Evolutionary conservation across 2,888 invertebrate genomes (phyloP).

Genomic region (Melieria omissa): DNA sequence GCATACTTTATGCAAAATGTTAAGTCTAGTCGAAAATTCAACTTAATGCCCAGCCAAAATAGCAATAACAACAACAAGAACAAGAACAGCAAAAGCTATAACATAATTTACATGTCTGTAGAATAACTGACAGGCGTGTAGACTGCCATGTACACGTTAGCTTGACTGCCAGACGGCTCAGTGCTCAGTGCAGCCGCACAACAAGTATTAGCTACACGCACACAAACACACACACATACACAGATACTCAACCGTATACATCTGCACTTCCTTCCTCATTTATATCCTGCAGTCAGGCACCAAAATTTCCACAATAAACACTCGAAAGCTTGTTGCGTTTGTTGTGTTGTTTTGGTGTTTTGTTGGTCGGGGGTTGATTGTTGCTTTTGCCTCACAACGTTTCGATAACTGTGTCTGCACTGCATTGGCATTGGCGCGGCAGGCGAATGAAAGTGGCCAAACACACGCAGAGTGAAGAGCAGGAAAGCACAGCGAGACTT

Average conservation of each 20-base stretch:
- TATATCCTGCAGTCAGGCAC: neutral
- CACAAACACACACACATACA: neutral
- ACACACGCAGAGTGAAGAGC: no score
- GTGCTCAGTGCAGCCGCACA: neutral
- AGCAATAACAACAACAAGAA: neutral
- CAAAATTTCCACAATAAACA: no score
- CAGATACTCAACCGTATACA: neutral
- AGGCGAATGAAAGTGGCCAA: no score
- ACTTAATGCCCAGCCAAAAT: slow-evolving; percentile 31
- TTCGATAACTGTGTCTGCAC: no score
- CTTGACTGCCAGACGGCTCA: neutral
- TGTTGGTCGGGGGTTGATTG: no score
- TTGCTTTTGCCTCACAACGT: no score
- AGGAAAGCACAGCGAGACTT: no score
- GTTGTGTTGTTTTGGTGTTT: no score
- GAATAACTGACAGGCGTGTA: slow-evolving; percentile 51
- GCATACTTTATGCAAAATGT: neutral
- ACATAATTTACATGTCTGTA: slow-evolving; percentile 59
- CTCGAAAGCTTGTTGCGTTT: no score
- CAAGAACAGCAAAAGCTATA: neutral
- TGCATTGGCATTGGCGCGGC: no score
- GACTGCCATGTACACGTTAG: neutral
- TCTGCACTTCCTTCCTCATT: neutral
- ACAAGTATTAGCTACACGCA: neutral
- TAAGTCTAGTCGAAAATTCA: neutral